These are phyloP conservation scores for Tragulus kanchil DNA, from an alignment of 2,113 vertebrate species.

Conservation along the genomic window DNA sequence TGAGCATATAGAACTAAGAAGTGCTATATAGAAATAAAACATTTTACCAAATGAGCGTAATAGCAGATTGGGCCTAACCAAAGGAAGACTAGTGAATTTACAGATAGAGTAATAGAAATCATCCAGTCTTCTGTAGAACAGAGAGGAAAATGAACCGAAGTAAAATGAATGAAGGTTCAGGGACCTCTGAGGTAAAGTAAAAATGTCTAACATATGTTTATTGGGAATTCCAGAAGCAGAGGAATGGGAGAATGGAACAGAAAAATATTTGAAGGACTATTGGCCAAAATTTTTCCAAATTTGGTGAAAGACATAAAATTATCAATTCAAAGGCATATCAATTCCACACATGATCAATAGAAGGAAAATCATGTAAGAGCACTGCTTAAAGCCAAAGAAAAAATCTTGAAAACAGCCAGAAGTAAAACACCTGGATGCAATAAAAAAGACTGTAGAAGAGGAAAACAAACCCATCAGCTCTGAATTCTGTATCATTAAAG, in stretches of 20 bases:
- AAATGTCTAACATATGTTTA: neutral
- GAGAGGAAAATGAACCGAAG: neutral
- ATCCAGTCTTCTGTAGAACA: neutral
- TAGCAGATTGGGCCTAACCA: neutral
- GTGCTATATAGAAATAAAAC: neutral
- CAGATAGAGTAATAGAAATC: neutral
- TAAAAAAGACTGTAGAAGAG: neutral
- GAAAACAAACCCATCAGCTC: neutral
- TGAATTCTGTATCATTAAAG: neutral
- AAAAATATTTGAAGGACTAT: neutral
- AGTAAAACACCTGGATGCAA: neutral
- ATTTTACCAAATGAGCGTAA: neutral
- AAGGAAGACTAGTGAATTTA: neutral
- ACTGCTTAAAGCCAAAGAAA: neutral
- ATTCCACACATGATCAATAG: neutral
- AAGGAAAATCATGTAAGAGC: neutral
- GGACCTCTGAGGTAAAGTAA: neutral
- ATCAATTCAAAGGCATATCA: neutral
- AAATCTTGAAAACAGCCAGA: neutral
- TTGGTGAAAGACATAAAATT: neutral
- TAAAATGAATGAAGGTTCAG: neutral
- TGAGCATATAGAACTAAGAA: neutral
- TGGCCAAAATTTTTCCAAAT: neutral
- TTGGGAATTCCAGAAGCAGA: neutral
- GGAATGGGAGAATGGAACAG: neutral